Conservation (phyloP, 2,888 invertebrate species). For the Latheticus oryzae region DNA sequence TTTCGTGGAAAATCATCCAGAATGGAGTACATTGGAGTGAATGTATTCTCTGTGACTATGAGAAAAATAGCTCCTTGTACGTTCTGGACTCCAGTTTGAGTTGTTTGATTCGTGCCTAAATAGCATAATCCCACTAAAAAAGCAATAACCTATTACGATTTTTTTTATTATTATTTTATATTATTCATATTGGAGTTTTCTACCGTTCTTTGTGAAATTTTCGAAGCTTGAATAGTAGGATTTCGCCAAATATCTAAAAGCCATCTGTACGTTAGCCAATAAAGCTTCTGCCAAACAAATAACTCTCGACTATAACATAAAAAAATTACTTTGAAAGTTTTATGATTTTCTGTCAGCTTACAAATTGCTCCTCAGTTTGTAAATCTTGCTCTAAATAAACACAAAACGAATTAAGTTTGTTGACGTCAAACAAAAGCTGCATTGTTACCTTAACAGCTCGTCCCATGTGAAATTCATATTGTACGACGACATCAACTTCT, state of each 20-base stretch:
- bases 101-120: conserved; percentile 76
- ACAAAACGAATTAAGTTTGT: conserved; percentile 33
- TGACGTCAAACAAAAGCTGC: conserved; percentile 9
- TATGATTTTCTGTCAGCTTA: conserved; percentile 45
- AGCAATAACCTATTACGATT: conserved; percentile 78
- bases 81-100: conserved; percentile 87
- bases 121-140: conserved; percentile 88
- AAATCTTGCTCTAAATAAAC: conserved; percentile 47
- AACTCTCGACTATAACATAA: conserved; percentile 70
- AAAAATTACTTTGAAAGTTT: no score
- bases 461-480: conserved; percentile 77
- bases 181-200: conserved; percentile 61
- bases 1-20: conserved; percentile 85
- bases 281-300: conserved; percentile 78
- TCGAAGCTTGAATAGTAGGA: conserved; percentile 80
- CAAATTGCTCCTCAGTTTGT: conserved; percentile 51
- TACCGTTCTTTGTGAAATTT: conserved; percentile 86
- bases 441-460: conserved; percentile 67
- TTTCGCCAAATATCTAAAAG: conserved; percentile 81
- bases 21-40: conserved; percentile 91
- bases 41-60: conserved; percentile 90
- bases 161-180: no score
- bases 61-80: conserved; percentile 90
- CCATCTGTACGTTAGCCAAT: conserved; percentile 81
- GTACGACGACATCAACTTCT: conserved; percentile 80